These are phyloP conservation scores for Takifugu rubripes DNA, from an alignment of 2,797 vertebrate genomes.

Conservation along the genomic window DNA sequence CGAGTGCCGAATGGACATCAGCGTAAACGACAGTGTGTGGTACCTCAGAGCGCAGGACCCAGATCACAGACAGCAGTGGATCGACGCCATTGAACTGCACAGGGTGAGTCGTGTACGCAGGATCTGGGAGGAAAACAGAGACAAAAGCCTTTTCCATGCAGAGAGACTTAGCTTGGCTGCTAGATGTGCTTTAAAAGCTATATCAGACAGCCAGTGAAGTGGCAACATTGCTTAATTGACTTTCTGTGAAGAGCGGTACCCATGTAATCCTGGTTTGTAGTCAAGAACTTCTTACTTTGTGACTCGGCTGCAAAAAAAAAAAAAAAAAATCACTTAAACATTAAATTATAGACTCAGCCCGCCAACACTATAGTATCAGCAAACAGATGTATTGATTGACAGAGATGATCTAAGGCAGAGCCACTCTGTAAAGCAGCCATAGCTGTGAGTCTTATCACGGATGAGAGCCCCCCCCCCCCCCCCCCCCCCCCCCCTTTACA, in stretches of 20 bases:
- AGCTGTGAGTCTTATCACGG: not conserved
- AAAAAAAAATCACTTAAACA: no score
- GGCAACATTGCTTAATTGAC: not conserved
- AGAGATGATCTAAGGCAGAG: not conserved
- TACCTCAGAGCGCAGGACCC: constrained; percentile 91
- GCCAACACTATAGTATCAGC: no score
- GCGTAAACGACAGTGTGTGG: constrained; percentile 95
- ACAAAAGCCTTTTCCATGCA: constrained; percentile 7
- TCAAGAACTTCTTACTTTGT: no score
- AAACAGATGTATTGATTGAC: not conserved
- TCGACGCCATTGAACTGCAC: constrained; percentile 90
- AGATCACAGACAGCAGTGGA: constrained; percentile 88
- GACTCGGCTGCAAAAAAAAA: not conserved
- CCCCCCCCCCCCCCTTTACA: constrained; percentile 9
- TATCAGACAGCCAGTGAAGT: not conserved
- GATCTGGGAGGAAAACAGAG: no score
- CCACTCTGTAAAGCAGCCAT: not conserved
- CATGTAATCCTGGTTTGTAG: no score
- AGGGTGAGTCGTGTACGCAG: constrained; percentile 73
- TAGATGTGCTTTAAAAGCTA: not conserved
- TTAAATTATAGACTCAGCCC: no score
- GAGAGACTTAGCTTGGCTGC: constrained; percentile 2
- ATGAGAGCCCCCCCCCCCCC: constrained; percentile 9
- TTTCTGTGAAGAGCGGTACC: not conserved
- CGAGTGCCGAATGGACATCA: constrained; percentile 93